Evolutionary conservation across 2,888 invertebrate genomes (phyloP), one percentile per base, ranked within the genome.

Genomic region (Encarsia formosa): DNA sequence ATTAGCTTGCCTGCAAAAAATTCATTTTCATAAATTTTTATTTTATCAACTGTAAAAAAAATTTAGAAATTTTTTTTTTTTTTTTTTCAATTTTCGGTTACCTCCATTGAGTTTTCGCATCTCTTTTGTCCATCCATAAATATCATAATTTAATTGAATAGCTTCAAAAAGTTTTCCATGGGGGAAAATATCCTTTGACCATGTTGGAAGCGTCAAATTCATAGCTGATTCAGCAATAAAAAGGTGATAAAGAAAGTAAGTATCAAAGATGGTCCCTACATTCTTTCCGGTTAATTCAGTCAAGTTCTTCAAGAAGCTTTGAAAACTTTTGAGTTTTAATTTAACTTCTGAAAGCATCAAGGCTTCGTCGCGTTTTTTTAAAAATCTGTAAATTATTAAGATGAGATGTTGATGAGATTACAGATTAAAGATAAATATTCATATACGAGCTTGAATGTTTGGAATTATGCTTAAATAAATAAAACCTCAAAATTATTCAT

Each of bases 101-200:
- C 81, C 82, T 35, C 81, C 80, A 51, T 80, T 81, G 1, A 81
- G 74, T 67, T 74, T 77, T 59, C 75, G 73, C 48, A 78, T 67
- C 37, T 74, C 64, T 42, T 74, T 76, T 57, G 77, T 79, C 54
- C 78, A 77, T 60, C 77, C 79, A 75, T 78, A 78, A 70, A 80
- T 77, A 6, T 79, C 76, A 56, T 81, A 81, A 57, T 81, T 78
- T 52, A 80, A 58, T 52, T 76, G 67, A 0, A 78, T 79, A 5
- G 77, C 70, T 26, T 79, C 77, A 68, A 74, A 73, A n/a, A 82
- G 68, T 71, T 75, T 75, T 66, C 80, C 78, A 47, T 78, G 71
- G 1, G 72, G 69, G 45, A 69, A 70, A 2, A 81, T 77, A 38
- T 77, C 76, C 56, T 75, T 74, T 3, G 79, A 77, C 81, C 81